Evolutionary conservation across 2,113 vertebrate species (phyloP).

Genomic region (Monarcha castaneiventris): DNA sequence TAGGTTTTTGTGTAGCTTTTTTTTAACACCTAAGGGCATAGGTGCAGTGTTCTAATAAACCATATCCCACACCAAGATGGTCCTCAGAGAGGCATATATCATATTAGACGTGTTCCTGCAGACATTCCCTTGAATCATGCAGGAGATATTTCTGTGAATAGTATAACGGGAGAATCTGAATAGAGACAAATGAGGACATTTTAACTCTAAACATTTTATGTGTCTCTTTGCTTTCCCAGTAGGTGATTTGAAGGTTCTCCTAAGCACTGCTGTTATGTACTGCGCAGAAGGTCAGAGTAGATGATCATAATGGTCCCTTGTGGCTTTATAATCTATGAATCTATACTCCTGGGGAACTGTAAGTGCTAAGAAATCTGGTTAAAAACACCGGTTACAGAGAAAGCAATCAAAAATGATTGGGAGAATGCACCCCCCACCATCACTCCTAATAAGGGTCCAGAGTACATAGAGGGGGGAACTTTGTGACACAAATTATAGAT

Average conservation of each 20-base stretch:
- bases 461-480: not conserved
- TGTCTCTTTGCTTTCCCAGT: not conserved
- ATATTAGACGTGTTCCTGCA: not conserved
- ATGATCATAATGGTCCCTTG: not conserved
- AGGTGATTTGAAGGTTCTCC: not conserved
- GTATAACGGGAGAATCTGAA: not conserved
- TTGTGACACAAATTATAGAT: not conserved
- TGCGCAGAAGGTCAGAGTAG: not conserved
- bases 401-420: not conserved
- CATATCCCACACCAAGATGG: not conserved
- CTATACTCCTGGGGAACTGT: not conserved
- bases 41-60: not conserved
- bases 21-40: not conserved
- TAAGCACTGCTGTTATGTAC: not conserved
- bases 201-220: not conserved
- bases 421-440: not conserved
- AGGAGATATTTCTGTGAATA: not conserved
- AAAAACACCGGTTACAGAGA: not conserved
- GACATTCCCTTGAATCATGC: not conserved
- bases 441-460: not conserved
- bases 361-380: not conserved
- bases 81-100: not conserved
- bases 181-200: not conserved
- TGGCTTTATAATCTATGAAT: constrained; percentile 24
- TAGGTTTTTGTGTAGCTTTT: not conserved